Evolutionary conservation across 2,888 invertebrate species (phyloP), one percentile per base, ranked within the genome.

Genomic region (Caenorhabditis afra): DNA sequence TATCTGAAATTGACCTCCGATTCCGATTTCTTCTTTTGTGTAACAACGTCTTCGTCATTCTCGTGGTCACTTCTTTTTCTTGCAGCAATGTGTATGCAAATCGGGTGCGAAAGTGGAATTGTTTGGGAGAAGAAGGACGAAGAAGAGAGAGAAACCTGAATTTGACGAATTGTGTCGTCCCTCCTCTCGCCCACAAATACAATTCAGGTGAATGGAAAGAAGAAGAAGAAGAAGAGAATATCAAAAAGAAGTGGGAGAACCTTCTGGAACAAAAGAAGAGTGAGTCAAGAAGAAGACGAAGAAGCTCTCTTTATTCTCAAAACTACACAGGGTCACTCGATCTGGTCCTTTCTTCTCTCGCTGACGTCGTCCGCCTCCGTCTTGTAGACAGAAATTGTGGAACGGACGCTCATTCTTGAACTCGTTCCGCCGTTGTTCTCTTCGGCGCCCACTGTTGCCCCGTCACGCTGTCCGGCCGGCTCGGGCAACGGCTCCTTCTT

Each of bases 141-240:
- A 49, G 37, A 20, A 61, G 22, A n/a, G 23, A 23, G 14, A 22
- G 53, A 61, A 57, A 71, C 71, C 71, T 71, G 71, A 64, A 71
- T 71, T 71, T 62, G 71, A 71, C 71, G 71, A 71, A 71, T 71
- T 57, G 39, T 64, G 64, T 71, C 57, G 49, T 44, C 71, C 62
- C 62, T 62, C 20, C n/a, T n/a, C n/a, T n/a, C n/a, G n/a, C n/a
- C n/a, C n/a, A n/a, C n/a, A 49, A 23, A 35, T 49, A 55, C 45
- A 61, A 61, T 53, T 47, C 29, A 39, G 57, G 45, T 61, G 41
- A 61, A 47, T 16, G n/a, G 11, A 37, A 23, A 35, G n/a, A 20
- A n/a, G n/a, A n/a, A n/a, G n/a, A 18, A 29, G n/a, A 39, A 29
- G 39, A 20, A 23, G 8, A 45, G 44, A 45, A 12, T n/a, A n/a